A percentile compares a stretch with the other conserved stretches of the same genome.
phyloP scores from a whole-genome alignment of 2,888 invertebrate species.

The Erannis defoliaria region DNA sequence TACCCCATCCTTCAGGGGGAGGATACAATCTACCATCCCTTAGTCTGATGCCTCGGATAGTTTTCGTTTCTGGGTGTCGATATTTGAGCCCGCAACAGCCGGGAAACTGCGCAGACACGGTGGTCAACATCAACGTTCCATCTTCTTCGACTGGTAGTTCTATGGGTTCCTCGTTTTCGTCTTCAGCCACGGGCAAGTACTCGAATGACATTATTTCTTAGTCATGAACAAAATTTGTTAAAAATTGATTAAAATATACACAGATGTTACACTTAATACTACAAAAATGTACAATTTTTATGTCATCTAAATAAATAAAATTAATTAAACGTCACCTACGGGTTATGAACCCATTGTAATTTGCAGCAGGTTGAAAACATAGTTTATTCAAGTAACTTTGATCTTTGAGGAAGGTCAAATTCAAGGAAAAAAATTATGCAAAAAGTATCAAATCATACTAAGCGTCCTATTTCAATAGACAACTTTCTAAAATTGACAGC shows the following conservation, averaged over 20 bases:
- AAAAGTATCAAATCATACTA: slow-evolving; percentile 65
- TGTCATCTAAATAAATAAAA: slow-evolving; percentile 83
- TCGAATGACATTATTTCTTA: slow-evolving; percentile 86
- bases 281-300: slow-evolving; percentile 83
- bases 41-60: slow-evolving; percentile 95
- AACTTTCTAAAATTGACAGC: slow-evolving; percentile 81
- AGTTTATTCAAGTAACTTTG: slow-evolving; percentile 64
- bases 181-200: slow-evolving; percentile 97
- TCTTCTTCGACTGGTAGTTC: slow-evolving; percentile 98
- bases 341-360: slow-evolving; percentile 85
- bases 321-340: slow-evolving; percentile 83
- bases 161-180: slow-evolving; percentile 98
- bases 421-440: slow-evolving; percentile 47
- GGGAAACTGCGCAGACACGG: slow-evolving; percentile 98
- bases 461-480: slow-evolving; percentile 68
- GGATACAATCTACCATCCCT: slow-evolving; percentile 97
- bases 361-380: slow-evolving; percentile 84
- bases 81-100: slow-evolving; percentile 98
- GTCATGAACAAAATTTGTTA: slow-evolving; percentile 78
- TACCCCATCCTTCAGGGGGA: slow-evolving; percentile 96
- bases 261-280: slow-evolving; percentile 79
- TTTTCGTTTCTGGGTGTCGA: slow-evolving; percentile 96
- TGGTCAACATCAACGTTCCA: slow-evolving; percentile 96
- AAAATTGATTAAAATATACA: slow-evolving; percentile 78
- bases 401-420: slow-evolving; percentile 56